These are phyloP conservation scores for Eupithecia pulchellata DNA, from an alignment of 2,888 invertebrate species.

Conservation along the genomic window DNA sequence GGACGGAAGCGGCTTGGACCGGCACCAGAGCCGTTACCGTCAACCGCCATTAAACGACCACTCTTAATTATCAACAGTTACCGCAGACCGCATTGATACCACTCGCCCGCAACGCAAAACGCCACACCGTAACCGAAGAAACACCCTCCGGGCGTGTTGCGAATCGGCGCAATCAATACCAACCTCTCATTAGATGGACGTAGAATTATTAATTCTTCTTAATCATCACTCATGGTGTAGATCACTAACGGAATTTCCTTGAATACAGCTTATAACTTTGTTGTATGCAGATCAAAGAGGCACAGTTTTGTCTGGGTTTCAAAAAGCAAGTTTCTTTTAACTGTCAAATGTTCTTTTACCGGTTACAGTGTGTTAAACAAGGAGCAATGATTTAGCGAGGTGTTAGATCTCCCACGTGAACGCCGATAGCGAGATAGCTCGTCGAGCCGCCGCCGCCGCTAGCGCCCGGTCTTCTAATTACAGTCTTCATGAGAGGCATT, in stretches of 20 bases:
- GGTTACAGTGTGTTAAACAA: conserved; percentile 17
- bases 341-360: neutral
- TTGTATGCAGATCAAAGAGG: neutral
- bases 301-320: neutral
- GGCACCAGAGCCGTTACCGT: conserved; percentile 74
- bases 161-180: conserved; percentile 34
- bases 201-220: conserved; percentile 34
- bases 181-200: conserved; percentile 38
- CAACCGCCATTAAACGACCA: conserved; percentile 72
- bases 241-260: conserved; percentile 17
- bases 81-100: conserved; percentile 61
- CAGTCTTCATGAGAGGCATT: conserved; percentile 68
- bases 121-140: conserved; percentile 56
- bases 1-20: conserved; percentile 68
- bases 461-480: conserved; percentile 73
- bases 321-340: neutral
- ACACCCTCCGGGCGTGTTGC: conserved; percentile 47
- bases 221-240: conserved; percentile 23
- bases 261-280: neutral
- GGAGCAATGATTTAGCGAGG: conserved; percentile 35
- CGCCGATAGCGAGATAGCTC: conserved; percentile 70
- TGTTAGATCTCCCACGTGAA: conserved; percentile 79
- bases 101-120: conserved; percentile 57
- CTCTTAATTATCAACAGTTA: conserved; percentile 84
- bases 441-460: conserved; percentile 49